Base-by-base conservation (phyloP, 2,888 invertebrate species). In the Amiota minor region DNA sequence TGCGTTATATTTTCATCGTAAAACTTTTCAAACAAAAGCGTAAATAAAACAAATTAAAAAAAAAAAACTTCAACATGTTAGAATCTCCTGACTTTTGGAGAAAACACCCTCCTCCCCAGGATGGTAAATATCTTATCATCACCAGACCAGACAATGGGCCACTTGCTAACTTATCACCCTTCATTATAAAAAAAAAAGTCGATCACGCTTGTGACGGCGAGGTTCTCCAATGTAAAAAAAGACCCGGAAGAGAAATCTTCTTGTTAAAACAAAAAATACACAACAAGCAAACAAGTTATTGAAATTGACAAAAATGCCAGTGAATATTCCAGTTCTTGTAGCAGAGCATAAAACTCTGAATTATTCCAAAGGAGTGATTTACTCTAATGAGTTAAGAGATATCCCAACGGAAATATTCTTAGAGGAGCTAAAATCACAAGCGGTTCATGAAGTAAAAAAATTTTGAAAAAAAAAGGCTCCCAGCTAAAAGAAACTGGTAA, bases 251-350 rank as follows among this genome's bases (percentile, higher is more conserved):
- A 12, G 49, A 12, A 49, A 49, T 49, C 12, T 49, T n/a, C 35
- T 62, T 20, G 35, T 62, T 12, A 20, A 18, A 35, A n/a, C 62
- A 62, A 62, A 62, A 62, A 59, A 61, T 8, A 23, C 61, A 61
- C 61, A 18, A 69, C 14, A 69, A 59, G 50, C 46, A 4, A 35
- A 70, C 14, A 70, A 10, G 12, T 45, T 14, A 70, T 12, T 9
- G 3, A 56, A 56, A 56, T 46, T 56, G 6, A 35, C 45, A 70
- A 47, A 18, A 9, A 16, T 67, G 9, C 45, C 18, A 16, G 10
- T 23, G 16, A 49, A 9, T 12, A 49, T 49, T 49, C 49, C 49
- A 49, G 12, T 49, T 12, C 12, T 9, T 9, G 50, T 50, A 14
- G 1, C 50, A 50, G 50, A 50, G 50, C 50, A 50, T n/a, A 50